Evolutionary conservation across 2,797 vertebrate species (phyloP).

Genomic region (Octomys mimax): DNA sequence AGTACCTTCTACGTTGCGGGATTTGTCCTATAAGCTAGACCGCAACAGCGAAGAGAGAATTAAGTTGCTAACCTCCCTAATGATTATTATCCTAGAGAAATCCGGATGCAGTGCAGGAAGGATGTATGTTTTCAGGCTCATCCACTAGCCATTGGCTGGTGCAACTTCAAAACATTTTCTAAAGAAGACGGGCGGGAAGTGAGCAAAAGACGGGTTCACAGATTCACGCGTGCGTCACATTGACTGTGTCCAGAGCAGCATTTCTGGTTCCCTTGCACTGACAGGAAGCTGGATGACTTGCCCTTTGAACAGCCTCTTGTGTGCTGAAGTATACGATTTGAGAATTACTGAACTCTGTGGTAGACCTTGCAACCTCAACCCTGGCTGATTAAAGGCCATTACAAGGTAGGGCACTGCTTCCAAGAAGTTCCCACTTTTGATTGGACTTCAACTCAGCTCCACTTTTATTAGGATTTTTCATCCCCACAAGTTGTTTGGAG

Average conservation of each 20-base stretch:
- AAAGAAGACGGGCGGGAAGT: not conserved
- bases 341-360: not conserved
- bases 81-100: not conserved
- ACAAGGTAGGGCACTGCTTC: not conserved
- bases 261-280: not conserved
- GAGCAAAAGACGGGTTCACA: not conserved
- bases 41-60: not conserved
- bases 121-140: not conserved
- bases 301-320: not conserved
- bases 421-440: not conserved
- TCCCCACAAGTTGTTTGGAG: not conserved
- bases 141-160: not conserved
- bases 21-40: not conserved
- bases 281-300: not conserved
- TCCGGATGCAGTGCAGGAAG: not conserved
- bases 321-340: not conserved
- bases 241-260: not conserved
- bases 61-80: not conserved
- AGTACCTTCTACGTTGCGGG: not conserved
- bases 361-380: not conserved
- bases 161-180: not conserved
- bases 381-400: not conserved
- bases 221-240: not conserved
- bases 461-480: not conserved
- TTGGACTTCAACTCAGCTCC: not conserved